Conservation (phyloP, 30 jellyfish, hydroid and myxozoan species). For the Kudoa iwatai region DNA sequence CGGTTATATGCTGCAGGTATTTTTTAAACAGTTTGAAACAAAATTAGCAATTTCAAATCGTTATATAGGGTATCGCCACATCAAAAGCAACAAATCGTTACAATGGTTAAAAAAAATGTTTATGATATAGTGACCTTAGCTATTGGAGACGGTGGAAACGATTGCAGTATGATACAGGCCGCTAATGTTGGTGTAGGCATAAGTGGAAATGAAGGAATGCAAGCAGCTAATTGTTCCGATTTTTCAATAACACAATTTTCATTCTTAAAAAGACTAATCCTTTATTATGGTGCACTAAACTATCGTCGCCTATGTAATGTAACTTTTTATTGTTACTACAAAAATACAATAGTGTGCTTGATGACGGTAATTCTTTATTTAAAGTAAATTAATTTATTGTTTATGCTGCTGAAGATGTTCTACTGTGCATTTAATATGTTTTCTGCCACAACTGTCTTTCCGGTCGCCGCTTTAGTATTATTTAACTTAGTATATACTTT, state of each 20-base stretch:
- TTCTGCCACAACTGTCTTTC: background rate
- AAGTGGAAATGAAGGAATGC: slow-evolving; percentile 78
- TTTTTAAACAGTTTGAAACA: too few species aligned
- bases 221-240: slow-evolving; percentile 72
- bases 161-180: slow-evolving; percentile 7
- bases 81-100: slow-evolving; percentile 33
- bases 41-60: too few species aligned
- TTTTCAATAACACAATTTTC: slow-evolving; percentile 75
- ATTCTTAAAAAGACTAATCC: slow-evolving; percentile 16
- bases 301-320: slow-evolving; percentile 45
- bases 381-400: too few species aligned
- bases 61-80: slow-evolving; percentile 26
- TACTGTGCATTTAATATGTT: slow-evolving; percentile 7
- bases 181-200: slow-evolving; percentile 90
- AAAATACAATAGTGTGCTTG: too few species aligned
- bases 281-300: slow-evolving; percentile 62
- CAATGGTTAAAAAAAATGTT: slow-evolving; percentile 27
- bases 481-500: too few species aligned
- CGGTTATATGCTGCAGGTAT: slow-evolving; percentile 76
- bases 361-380: too few species aligned
- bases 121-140: slow-evolving; percentile 40
- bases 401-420: too few species aligned
- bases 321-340: too few species aligned
- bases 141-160: slow-evolving; percentile 51
- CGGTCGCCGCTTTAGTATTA: background rate